A percentile compares a stretch with the other conserved stretches of the same genome.
Evolutionary conservation across 2,113 vertebrate genomes (phyloP).

Genomic region (Gopherus flavomarginatus): DNA sequence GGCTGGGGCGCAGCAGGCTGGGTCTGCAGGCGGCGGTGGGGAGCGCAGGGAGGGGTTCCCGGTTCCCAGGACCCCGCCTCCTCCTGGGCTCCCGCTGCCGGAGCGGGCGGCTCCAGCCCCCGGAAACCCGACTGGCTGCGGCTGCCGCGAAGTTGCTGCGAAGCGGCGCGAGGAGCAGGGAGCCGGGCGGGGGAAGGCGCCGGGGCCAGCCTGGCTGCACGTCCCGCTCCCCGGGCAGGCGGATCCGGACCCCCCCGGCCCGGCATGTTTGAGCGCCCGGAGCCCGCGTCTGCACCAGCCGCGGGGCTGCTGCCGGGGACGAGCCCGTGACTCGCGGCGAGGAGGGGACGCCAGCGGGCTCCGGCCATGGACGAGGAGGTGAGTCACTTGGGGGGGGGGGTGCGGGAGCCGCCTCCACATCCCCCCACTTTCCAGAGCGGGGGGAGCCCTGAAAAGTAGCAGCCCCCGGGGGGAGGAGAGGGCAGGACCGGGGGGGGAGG

Average conservation of each 20-base stretch:
- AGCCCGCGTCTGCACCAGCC: too few species aligned
- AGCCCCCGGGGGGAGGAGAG: too few species aligned
- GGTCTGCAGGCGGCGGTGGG: neutral
- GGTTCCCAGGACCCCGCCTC: neutral
- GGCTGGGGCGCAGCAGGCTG: neutral
- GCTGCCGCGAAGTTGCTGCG: slow-evolving; percentile 20
- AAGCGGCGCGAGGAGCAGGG: neutral
- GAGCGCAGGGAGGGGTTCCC: neutral
- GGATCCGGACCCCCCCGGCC: neutral
- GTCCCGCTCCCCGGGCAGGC: neutral
- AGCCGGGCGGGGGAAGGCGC: too few species aligned
- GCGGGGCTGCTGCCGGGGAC: too few species aligned
- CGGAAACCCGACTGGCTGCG: slow-evolving; percentile 22
- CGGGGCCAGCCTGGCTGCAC: neutral
- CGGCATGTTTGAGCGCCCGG: neutral
- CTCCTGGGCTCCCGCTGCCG: neutral
- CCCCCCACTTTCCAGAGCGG: neutral
- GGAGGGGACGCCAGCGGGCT: too few species aligned
- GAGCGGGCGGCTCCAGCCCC: neutral
- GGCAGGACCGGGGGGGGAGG: neutral
- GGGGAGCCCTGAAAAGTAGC: neutral
- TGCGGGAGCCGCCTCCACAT: neutral
- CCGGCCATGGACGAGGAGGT: neutral
- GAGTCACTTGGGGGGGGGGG: neutral
- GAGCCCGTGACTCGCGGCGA: too few species aligned